A percentile compares a stretch with the other conserved stretches of the same genome.
These are phyloP conservation scores for Dryococelus australis DNA, from an alignment of 2,888 invertebrate genomes.

Conservation along the genomic window DNA sequence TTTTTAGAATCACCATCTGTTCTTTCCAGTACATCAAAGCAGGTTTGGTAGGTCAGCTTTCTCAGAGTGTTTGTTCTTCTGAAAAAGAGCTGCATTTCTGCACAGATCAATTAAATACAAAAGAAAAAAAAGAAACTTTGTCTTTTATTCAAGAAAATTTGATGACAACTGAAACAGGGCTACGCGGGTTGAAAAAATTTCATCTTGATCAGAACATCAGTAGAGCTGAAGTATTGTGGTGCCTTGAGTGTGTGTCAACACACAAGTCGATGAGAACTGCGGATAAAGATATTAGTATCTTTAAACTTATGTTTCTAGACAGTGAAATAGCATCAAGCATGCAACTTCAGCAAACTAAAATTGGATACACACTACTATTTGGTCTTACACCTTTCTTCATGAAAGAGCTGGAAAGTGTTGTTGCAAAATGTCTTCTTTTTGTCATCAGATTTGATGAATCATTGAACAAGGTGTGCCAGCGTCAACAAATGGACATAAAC, in stretches of 20 bases:
- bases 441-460: too few relatives aligned
- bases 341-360: neutral
- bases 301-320: neutral
- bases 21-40: too few relatives aligned
- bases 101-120: too few relatives aligned
- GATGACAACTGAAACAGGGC: too few relatives aligned
- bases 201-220: neutral
- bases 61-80: too few relatives aligned
- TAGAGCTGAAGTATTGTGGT: neutral
- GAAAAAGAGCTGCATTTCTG: too few relatives aligned
- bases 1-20: too few relatives aligned
- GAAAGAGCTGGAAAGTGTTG: neutral
- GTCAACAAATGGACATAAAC: neutral
- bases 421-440: too few relatives aligned
- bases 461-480: neutral
- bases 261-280: neutral
- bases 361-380: neutral
- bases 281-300: constrained; percentile 12
- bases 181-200: neutral
- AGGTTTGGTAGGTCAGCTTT: too few relatives aligned
- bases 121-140: too few relatives aligned
- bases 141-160: too few relatives aligned
- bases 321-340: neutral
- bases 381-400: neutral
- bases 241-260: neutral